Evolutionary conservation across 64 coral and sea anemone genomes (phyloP).

Genomic region (Montipora sp.): DNA sequence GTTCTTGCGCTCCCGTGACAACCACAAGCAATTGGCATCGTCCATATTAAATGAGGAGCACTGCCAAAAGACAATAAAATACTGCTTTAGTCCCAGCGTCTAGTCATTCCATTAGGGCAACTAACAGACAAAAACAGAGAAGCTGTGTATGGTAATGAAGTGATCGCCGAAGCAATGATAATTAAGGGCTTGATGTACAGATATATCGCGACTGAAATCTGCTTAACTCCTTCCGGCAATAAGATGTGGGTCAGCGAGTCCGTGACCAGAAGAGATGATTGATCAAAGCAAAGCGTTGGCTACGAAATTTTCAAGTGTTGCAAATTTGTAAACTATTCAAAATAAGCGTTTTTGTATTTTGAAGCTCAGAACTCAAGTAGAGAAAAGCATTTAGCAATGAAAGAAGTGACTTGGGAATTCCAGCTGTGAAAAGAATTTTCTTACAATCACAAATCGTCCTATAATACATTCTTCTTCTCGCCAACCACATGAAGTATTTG

Average conservation of each 20-base stretch:
- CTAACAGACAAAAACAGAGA: constrained; percentile 9
- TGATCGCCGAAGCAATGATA: not conserved
- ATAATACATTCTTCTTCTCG: not conserved
- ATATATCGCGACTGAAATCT: constrained; percentile 39
- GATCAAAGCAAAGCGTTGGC: not conserved
- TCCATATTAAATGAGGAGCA: not conserved
- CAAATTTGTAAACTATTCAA: not conserved
- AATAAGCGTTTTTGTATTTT: not conserved
- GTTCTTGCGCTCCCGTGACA: constrained; percentile 6
- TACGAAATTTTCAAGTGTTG: not conserved
- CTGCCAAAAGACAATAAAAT: not conserved
- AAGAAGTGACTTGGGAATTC: not conserved
- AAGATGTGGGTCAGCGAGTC: constrained; percentile 4
- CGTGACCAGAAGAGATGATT: not conserved
- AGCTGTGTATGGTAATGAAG: not conserved
- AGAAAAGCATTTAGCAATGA: not conserved
- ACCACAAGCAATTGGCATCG: constrained; percentile 10
- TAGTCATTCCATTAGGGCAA: not conserved
- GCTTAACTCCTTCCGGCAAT: constrained; percentile 21
- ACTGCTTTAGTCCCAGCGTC: not conserved
- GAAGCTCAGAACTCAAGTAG: not conserved
- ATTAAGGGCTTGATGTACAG: constrained; percentile 11
- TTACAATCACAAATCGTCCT: not conserved
- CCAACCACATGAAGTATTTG: not conserved
- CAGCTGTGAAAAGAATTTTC: constrained; percentile 25